These are phyloP conservation scores for Meta bourneti DNA, from an alignment of 2,888 invertebrate species.

Conservation along the genomic window DNA sequence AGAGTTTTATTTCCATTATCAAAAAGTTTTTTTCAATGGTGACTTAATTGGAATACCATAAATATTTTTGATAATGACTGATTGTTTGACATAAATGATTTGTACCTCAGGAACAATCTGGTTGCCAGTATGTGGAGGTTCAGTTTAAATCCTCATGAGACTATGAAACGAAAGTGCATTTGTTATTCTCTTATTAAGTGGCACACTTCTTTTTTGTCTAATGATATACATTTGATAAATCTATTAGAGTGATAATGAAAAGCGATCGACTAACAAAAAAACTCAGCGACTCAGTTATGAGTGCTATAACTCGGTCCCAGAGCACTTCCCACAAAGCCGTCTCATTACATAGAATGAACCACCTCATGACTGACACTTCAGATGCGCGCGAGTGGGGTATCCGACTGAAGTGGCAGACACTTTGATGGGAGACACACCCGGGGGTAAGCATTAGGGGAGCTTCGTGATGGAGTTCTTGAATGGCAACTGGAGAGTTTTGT, in stretches of 20 bases:
- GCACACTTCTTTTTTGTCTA: too few species aligned
- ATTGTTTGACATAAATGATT: too few species aligned
- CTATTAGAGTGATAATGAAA: neutral
- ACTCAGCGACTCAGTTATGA: neutral
- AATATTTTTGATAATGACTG: too few species aligned
- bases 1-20: too few species aligned
- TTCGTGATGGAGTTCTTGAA: conserved; percentile 34
- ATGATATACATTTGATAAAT: too few species aligned
- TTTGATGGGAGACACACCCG: neutral
- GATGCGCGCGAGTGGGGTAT: neutral
- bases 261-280: neutral
- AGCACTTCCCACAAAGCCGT: neutral
- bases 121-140: too few species aligned
- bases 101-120: too few species aligned
- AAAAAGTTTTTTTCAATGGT: too few species aligned
- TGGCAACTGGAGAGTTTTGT: conserved; percentile 71
- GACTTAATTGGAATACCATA: too few species aligned
- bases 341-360: conserved; percentile 13
- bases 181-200: too few species aligned
- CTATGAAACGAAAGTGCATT: too few species aligned
- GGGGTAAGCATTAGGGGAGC: neutral
- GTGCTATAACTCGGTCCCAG: neutral
- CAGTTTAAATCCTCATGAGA: too few species aligned
- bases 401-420: conserved; percentile 22
- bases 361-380: conserved; percentile 35